These are phyloP conservation scores for Aegithalos caudatus DNA, from an alignment of 2,113 vertebrate genomes.

Conservation along the genomic window DNA sequence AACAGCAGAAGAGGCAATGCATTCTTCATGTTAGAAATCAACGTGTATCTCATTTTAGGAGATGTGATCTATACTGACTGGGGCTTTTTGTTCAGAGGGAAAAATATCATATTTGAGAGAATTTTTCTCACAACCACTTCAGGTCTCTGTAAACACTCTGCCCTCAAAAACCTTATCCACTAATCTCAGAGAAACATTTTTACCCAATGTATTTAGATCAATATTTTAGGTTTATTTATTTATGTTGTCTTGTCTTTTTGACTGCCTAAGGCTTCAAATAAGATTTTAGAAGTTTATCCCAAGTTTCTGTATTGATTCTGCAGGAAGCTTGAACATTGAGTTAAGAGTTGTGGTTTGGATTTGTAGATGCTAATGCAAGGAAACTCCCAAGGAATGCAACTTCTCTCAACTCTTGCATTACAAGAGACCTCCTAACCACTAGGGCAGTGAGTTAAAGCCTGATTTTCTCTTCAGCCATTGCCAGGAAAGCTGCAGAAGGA, in stretches of 20 bases:
- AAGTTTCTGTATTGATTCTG: background rate
- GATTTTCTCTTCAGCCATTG: background rate
- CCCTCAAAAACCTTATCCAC: background rate
- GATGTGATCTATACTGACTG: background rate
- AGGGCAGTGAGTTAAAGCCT: background rate
- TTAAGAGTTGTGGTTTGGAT: background rate
- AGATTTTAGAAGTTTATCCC: background rate
- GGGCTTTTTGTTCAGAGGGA: background rate
- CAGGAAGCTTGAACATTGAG: background rate
- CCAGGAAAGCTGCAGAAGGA: background rate
- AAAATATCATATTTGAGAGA: background rate
- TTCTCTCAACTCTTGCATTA: background rate
- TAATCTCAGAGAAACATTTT: background rate
- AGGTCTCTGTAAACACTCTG: background rate
- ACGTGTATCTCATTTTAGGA: background rate
- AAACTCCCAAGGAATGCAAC: background rate
- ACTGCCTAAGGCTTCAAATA: background rate
- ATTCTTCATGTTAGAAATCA: background rate
- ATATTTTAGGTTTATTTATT: constrained; percentile 2
- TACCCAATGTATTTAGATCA: background rate
- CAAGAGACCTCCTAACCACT: background rate
- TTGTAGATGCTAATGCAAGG: background rate
- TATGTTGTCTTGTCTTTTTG: background rate
- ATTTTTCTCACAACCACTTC: background rate
- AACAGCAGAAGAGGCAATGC: background rate